A percentile compares a stretch with the other conserved stretches of the same genome.
These are phyloP conservation scores for Xiphydria camelus DNA, from an alignment of 2,888 invertebrate species.

Conservation along the genomic window DNA sequence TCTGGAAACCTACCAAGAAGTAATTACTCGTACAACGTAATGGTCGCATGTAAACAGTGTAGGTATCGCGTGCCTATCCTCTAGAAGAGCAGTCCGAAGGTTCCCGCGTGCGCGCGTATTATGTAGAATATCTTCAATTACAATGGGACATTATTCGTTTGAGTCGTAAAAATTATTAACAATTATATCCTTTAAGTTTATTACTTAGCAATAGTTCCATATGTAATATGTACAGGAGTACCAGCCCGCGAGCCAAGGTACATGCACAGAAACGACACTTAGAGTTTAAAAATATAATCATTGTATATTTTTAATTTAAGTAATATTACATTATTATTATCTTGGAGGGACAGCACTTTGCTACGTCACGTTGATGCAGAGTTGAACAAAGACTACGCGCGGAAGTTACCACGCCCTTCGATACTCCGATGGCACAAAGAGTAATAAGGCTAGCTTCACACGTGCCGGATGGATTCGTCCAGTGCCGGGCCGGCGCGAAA, in stretches of 20 bases:
- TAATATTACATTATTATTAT: slow-evolving; percentile 49
- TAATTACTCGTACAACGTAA: slow-evolving; percentile 36
- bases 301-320: slow-evolving; percentile 52
- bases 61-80: slow-evolving; percentile 32
- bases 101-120: slow-evolving; percentile 39
- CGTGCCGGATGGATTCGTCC: no score
- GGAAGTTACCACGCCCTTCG: slow-evolving; percentile 55
- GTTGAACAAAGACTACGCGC: slow-evolving; percentile 52
- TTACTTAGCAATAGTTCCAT: slow-evolving; percentile 46
- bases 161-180: slow-evolving; percentile 28
- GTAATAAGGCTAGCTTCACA: no score
- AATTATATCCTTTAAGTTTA: slow-evolving; percentile 30
- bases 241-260: slow-evolving; percentile 41
- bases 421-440: slow-evolving; percentile 56
- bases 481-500: no score
- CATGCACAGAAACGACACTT: slow-evolving; percentile 57
- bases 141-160: slow-evolving; percentile 26
- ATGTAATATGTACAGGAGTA: slow-evolving; percentile 53
- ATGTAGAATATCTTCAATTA: slow-evolving; percentile 26
- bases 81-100: no score
- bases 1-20: no score
- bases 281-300: slow-evolving; percentile 59
- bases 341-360: slow-evolving; percentile 57
- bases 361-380: slow-evolving; percentile 55
- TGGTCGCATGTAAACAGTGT: slow-evolving; percentile 44